Evolutionary conservation across 2,797 vertebrate species (phyloP).

Genomic region (Poecilia picta): DNA sequence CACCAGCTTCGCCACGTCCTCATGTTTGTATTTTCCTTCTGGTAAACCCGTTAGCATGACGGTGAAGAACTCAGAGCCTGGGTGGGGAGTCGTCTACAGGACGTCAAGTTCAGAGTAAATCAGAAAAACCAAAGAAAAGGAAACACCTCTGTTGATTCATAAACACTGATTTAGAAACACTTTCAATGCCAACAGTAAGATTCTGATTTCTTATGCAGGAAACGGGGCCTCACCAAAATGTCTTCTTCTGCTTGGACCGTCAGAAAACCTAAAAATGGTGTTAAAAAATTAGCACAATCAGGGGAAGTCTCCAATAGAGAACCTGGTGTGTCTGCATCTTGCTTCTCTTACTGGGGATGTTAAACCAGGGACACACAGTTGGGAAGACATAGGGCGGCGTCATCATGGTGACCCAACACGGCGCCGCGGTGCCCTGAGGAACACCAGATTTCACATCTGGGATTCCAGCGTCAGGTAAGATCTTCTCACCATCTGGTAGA

Average conservation of each 20-base stretch:
- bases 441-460: fast-evolving
- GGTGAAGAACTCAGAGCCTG: not conserved
- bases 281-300: not conserved
- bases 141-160: not conserved
- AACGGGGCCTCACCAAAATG: constrained; percentile 33
- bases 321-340: not conserved
- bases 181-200: not conserved
- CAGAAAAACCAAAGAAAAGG: not conserved
- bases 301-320: not conserved
- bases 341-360: constrained; percentile 52
- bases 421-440: not conserved
- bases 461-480: fast-evolving
- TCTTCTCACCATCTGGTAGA: not conserved
- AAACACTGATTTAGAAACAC: not conserved
- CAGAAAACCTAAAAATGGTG: constrained; percentile 31
- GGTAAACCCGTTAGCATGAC: constrained; percentile 87
- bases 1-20: constrained; percentile 82
- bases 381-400: constrained; percentile 49
- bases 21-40: constrained; percentile 67
- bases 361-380: constrained; percentile 51
- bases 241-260: not conserved
- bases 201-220: not conserved
- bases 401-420: constrained; percentile 53
- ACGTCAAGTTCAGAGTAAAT: not conserved
- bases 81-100: constrained; percentile 7